Evolutionary conservation across 2,797 vertebrate species (phyloP).

Genomic region (Erpetoichthys calabaricus): DNA sequence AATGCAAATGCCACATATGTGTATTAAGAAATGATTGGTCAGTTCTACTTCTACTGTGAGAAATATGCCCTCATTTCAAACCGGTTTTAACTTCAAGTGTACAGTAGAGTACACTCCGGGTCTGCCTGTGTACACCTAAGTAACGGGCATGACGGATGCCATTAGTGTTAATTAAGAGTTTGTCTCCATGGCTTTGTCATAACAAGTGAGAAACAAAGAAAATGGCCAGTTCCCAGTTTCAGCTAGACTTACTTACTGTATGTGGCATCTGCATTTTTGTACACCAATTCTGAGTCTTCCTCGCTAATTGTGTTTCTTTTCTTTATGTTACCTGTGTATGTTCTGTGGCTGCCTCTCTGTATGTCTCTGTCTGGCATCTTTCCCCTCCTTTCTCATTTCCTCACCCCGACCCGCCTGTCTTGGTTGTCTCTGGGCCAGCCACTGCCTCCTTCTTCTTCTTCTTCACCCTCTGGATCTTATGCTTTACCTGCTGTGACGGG

Average conservation of each 20-base stretch:
- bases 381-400: constrained; percentile 10
- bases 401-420: too few species aligned
- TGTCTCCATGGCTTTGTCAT: too few species aligned
- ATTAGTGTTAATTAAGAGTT: too few species aligned
- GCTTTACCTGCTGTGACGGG: background rate
- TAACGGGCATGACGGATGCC: too few species aligned
- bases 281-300: background rate
- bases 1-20: too few species aligned
- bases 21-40: too few species aligned
- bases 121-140: too few species aligned
- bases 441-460: constrained; percentile 9
- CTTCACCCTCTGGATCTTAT: constrained; percentile 1
- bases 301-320: constrained; percentile 11
- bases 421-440: too few species aligned
- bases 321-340: constrained; percentile 17
- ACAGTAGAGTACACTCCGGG: too few species aligned
- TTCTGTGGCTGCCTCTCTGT: constrained; percentile 16
- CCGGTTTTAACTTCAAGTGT: too few species aligned
- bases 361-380: constrained; percentile 8
- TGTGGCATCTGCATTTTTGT: constrained; percentile 6
- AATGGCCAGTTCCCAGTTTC: constrained; percentile 11
- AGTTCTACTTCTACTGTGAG: too few species aligned
- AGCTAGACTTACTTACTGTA: background rate
- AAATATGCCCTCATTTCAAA: too few species aligned
- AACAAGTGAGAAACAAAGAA: constrained; percentile 3